Evolutionary conservation across 2,888 invertebrate species (phyloP), one percentile per base, ranked within the genome.

Genomic region (Scaptomyza flava): DNA sequence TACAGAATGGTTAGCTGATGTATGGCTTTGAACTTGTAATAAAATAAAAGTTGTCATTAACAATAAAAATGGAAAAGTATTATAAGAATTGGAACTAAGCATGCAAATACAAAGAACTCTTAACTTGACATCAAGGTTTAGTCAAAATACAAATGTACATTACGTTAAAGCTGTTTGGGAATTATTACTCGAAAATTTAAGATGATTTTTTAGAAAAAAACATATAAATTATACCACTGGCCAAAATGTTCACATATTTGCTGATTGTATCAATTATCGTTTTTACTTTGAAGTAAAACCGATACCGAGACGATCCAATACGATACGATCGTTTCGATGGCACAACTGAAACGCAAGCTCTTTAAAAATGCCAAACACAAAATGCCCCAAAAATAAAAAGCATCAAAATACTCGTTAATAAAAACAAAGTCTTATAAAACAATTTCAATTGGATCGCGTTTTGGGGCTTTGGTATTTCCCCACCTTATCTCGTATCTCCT

Each of bases 301-400:
- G 79, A 77, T 58, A 9, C 43, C 52, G 30, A 34, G 47, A 43
- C 43, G 42, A 57, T 62, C 27, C 41, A 50, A 52, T 61, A 43
- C 43, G 17, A 53, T 68, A 34, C 52, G 54, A 53, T 67, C 38
- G 45, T 60, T 47, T 38, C 8, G 38, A 36, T 34, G 34, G 34
- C 36, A 31, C 53, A 51, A 45, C 14, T 30, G 17, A 7, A 30
- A 11, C 30, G 38, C 48, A 33, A 50, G 33, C 60, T 64, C 63
- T 77, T 86, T 70, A 70, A 77, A 79, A 77, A 82, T 86, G 77
- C 83, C 77, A 77, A 71, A 53, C 80, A 80, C 86, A 85, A 79
- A 82, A 62, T 80, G 82, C 23, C 71, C 65, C 75, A 71, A 64
- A 60, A 77, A 43, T 45, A 53, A 61, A 54, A 60, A 38, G 8